These are phyloP conservation scores for Leptoclinus maculatus DNA, from an alignment of 2,797 vertebrate species.

Conservation along the genomic window DNA sequence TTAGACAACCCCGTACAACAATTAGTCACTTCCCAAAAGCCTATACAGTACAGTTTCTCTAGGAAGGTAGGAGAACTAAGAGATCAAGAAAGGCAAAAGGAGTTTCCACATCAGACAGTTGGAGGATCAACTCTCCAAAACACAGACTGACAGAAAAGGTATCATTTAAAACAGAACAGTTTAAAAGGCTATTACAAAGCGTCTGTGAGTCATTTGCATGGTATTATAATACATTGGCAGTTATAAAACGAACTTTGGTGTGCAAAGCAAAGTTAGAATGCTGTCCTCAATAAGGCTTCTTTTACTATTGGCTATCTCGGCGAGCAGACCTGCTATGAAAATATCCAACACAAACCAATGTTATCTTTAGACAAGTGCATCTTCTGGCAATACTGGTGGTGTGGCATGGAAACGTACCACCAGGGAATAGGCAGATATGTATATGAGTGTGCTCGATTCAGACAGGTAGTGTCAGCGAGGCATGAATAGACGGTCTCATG, in stretches of 20 bases:
- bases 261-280: neutral
- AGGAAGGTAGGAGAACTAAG: neutral
- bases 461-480: slow-evolving; percentile 71
- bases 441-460: slow-evolving; percentile 33
- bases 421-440: slow-evolving; percentile 31
- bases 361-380: slow-evolving; percentile 12
- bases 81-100: neutral
- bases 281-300: neutral
- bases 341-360: neutral
- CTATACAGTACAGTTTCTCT: slow-evolving; percentile 19
- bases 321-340: neutral
- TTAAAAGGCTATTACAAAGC: neutral
- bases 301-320: neutral
- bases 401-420: neutral
- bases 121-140: neutral
- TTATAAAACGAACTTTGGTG: neutral
- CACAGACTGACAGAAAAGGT: neutral
- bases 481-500: slow-evolving; percentile 82
- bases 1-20: slow-evolving; percentile 58
- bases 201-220: neutral
- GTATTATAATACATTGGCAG: neutral
- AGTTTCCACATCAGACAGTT: slow-evolving; percentile 3
- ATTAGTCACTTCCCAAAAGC: slow-evolving; percentile 45
- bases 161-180: neutral
- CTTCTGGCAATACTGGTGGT: neutral